Conservation (phyloP, 2,113 vertebrate species). For the Alexandromys fortis region DNA sequence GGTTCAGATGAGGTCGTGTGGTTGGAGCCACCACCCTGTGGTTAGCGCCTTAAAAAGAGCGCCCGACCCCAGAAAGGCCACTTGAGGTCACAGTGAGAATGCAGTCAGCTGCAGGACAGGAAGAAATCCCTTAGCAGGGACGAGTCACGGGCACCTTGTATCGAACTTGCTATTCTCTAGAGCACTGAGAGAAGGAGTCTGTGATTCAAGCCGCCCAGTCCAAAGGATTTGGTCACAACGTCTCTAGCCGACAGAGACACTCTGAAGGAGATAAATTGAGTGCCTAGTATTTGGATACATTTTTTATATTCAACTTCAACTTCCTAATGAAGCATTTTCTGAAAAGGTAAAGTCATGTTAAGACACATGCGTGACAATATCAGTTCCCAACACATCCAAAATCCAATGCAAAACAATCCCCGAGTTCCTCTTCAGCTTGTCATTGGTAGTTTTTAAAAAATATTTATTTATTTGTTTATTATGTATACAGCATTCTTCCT, state of each 20-base stretch:
- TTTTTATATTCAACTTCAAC: constrained; percentile 4
- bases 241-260: background rate
- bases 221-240: background rate
- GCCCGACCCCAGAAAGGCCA: background rate
- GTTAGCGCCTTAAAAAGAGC: background rate
- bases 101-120: background rate
- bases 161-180: background rate
- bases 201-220: background rate
- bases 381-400: background rate
- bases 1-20: background rate
- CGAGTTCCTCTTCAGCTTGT: background rate
- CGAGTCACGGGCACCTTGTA: background rate
- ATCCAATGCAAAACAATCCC: background rate
- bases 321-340: constrained; percentile 38
- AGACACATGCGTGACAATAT: background rate
- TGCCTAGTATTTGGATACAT: background rate
- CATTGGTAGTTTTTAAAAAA: constrained; percentile 44
- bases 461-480: background rate
- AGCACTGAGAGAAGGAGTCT: background rate
- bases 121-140: background rate
- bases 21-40: no score
- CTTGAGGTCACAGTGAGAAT: background rate
- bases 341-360: background rate
- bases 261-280: background rate
- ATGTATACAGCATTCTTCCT: no score